Evolutionary conservation across 2,113 vertebrate species (phyloP).

Genomic region (Clupea harengus): DNA sequence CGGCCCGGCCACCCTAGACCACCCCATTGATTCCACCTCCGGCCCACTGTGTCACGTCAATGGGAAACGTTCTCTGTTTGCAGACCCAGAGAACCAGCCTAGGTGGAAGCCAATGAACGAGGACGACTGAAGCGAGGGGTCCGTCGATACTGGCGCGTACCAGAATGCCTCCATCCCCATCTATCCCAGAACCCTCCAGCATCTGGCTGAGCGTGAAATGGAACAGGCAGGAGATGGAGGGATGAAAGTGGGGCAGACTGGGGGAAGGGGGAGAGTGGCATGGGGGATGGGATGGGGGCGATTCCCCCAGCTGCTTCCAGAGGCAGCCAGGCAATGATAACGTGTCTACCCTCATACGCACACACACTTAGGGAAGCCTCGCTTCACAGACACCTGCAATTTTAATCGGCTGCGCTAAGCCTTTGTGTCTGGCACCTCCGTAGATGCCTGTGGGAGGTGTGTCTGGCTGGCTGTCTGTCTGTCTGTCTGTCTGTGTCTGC

Average conservation of each 20-base stretch:
- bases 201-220: slow-evolving; percentile 4
- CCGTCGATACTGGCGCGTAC: background rate
- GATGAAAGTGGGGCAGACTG: slow-evolving; percentile 9
- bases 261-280: background rate
- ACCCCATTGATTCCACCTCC: background rate
- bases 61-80: background rate
- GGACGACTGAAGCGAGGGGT: background rate
- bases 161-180: background rate
- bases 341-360: background rate
- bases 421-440: background rate
- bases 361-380: background rate
- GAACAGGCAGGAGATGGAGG: background rate
- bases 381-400: slow-evolving; percentile 8
- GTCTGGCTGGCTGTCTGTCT: background rate
- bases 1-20: background rate
- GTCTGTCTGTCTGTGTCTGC: no score
- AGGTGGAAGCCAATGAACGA: background rate
- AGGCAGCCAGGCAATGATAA: background rate
- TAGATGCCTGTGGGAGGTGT: background rate
- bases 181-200: background rate
- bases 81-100: slow-evolving; percentile 2
- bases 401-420: background rate
- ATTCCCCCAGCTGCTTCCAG: slow-evolving; percentile 15
- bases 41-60: background rate
- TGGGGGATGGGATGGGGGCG: background rate